Evolutionary conservation across 2,113 vertebrate genomes (phyloP), one percentile per base, ranked within the genome.

Genomic region (Daboia siamensis): DNA sequence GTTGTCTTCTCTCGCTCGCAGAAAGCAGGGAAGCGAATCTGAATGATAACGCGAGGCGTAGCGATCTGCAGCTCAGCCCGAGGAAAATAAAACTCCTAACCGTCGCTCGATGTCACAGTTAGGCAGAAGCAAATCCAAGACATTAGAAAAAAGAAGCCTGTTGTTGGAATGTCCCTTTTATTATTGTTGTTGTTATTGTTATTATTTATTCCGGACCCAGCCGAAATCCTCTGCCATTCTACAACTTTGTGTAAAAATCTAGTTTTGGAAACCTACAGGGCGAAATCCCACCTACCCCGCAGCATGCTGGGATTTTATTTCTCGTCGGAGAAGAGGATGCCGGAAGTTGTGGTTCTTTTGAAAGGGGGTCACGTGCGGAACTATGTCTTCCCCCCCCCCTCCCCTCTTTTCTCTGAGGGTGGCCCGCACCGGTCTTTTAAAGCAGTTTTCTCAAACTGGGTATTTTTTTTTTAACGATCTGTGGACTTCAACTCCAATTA

Each of bases 301-400:
- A 10, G 80, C 46, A 54, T n/a, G 46, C 29, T 17, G 80, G 80
- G 55, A 86, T 46, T 6, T 44, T 0, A 13, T 29, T 51, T 12
- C 46, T 24, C 26, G 2, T 2, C 29, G 21, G 24, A 48, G n/a
- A 15, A 12, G 23, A 33, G 92, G 56, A 26, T 87, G 33, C 39
- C 20, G 89, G 92, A 23, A 46, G 20, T 44, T 87, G 56, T 90
- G 48, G 92, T 90, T 69, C 10, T 46, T 54, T n/a, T 2, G 5
- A 33, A 13, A 46, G 44, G 84, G 17, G 9, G 84, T 24, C 84
- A 12, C 20, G 84, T 4, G 84, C 7, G 10, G 21, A 24, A 21
- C 39, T 1, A 23, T 24, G 0, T 44, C 29, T n/a, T 39, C 39
- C 39, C 39, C 1, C 39, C 39, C 39, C 1, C 0, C 1, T 1